Percentiles rank a stretch among this genome's conserved stretches.
Conservation (phyloP, 2,888 invertebrate species). For the Monoplex corrugatus region DNA sequence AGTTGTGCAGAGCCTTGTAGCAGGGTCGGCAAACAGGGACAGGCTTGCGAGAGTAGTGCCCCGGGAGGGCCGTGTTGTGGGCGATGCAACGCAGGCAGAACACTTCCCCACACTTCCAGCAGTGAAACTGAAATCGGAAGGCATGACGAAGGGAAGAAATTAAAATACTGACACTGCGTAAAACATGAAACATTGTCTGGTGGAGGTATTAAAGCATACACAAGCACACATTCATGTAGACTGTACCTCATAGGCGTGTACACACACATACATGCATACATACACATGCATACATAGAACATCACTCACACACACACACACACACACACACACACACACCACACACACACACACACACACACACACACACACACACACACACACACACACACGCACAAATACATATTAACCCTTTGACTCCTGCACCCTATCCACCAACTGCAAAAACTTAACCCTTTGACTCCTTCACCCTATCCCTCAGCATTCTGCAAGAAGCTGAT, state of each 20-base stretch:
- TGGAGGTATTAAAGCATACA: no score
- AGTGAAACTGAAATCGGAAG: slow-evolving; percentile 88
- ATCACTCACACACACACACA: not conserved
- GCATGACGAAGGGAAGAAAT: not conserved
- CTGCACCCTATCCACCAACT: no score
- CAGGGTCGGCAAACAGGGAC: slow-evolving; percentile 95
- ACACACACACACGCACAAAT: no score
- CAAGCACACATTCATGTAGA: no score
- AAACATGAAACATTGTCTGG: no score
- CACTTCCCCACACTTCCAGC: slow-evolving; percentile 97
- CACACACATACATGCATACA: not conserved
- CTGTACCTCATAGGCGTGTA: not conserved
- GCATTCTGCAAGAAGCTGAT: no score
- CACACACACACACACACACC: not conserved
- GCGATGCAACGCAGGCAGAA: slow-evolving; percentile 96
- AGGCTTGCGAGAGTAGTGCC: slow-evolving; percentile 89
- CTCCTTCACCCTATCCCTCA: no score
- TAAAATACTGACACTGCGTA: no score
- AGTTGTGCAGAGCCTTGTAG: slow-evolving; percentile 83
- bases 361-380: not conserved
- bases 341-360: not conserved
- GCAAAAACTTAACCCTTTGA: no score
- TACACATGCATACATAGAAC: not conserved
- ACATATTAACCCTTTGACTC: no score
- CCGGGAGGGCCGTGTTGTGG: slow-evolving; percentile 88